phyloP scores from a whole-genome alignment of 2,888 invertebrate genomes.

The Endotricha flammealis region DNA sequence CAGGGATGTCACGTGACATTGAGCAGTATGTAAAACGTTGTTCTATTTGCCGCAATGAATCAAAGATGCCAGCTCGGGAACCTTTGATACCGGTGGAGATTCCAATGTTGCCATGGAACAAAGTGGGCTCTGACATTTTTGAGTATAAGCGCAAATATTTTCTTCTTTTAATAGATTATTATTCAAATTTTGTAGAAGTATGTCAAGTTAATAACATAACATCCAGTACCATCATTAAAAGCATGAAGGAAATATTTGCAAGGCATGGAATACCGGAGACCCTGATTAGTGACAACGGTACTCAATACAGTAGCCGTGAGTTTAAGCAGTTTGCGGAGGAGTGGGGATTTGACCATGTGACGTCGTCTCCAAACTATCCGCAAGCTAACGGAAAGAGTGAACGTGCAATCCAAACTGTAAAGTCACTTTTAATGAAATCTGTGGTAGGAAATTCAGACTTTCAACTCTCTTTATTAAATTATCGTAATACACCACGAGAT shows the following conservation, averaged over 20 bases:
- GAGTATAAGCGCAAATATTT: constrained; percentile 15
- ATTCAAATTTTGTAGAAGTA: constrained; percentile 13
- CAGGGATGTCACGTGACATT: constrained; percentile 22
- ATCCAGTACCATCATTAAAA: constrained; percentile 6
- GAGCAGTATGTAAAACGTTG: constrained; percentile 13
- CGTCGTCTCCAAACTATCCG: constrained; percentile 11
- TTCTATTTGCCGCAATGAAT: background rate
- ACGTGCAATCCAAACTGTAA: background rate
- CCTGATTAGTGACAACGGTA: constrained; percentile 16
- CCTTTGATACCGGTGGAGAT: constrained; percentile 8
- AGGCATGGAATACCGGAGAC: constrained; percentile 16
- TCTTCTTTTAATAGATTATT: constrained; percentile 16
- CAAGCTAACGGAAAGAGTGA: background rate
- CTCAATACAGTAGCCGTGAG: constrained; percentile 7
- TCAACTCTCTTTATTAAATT: background rate
- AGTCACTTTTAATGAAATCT: background rate
- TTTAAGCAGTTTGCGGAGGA: constrained; percentile 5
- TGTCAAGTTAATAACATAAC: constrained; percentile 8
- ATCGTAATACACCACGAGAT: too few relatives aligned
- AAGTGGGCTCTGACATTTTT: constrained; percentile 19
- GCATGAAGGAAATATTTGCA: constrained; percentile 13
- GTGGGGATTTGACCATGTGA: constrained; percentile 10
- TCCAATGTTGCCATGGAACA: constrained; percentile 17
- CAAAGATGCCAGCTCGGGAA: background rate
- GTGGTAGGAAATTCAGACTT: background rate